Conservation (phyloP, 2,113 vertebrate species). For the Cichladusa arquata region DNA sequence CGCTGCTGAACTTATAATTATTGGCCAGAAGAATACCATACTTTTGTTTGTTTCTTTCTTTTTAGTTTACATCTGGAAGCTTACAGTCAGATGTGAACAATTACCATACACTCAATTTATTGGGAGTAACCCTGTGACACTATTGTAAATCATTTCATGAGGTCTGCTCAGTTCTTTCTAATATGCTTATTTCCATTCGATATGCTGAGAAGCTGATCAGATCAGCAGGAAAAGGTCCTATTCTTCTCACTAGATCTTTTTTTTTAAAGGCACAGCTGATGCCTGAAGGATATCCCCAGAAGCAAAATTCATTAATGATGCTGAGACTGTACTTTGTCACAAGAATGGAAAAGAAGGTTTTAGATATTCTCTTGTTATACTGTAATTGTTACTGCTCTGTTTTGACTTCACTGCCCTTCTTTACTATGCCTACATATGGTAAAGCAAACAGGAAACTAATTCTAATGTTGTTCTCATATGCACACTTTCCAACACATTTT, state of each 20-base stretch:
- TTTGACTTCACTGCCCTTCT: not conserved
- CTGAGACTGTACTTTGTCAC: not conserved
- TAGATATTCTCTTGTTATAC: not conserved
- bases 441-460: not conserved
- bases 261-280: constrained; percentile 1
- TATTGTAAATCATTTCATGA: not conserved
- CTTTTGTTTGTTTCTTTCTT: not conserved
- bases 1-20: not conserved
- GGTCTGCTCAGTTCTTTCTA: not conserved
- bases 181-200: not conserved
- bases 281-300: not conserved
- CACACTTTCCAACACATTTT: not conserved
- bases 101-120: not conserved
- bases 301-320: constrained; percentile 14
- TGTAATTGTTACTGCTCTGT: not conserved
- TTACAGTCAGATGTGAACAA: constrained; percentile 1
- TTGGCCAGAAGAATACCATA: not conserved
- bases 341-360: not conserved
- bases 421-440: not conserved
- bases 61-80: not conserved
- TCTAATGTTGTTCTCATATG: accelerated
- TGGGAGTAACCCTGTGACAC: not conserved
- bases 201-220: not conserved
- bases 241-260: not conserved
- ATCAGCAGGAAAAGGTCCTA: constrained; percentile 1